Evolutionary conservation across 2,113 vertebrate species (phyloP).

Genomic region (Alethe diademata): DNA sequence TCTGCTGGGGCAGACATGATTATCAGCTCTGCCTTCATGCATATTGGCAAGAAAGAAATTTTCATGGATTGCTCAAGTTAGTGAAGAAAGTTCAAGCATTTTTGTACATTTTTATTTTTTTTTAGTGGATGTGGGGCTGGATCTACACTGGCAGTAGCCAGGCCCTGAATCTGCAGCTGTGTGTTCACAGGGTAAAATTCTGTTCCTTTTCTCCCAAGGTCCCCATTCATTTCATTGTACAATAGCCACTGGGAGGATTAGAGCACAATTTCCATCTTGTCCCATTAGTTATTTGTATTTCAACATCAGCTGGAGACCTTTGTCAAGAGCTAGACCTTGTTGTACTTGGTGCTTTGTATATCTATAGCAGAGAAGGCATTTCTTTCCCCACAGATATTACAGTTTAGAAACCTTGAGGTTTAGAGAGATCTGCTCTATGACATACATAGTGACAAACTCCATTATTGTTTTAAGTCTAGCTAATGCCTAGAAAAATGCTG

Average conservation of each 20-base stretch:
- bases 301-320: conserved; percentile 58
- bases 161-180: not conserved
- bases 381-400: conserved; percentile 47
- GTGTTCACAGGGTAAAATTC: not conserved
- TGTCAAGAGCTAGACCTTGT: conserved; percentile 52
- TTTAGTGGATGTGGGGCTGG: not conserved
- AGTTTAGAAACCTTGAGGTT: conserved; percentile 54
- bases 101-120: not conserved
- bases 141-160: not conserved
- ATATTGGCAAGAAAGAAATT: not conserved
- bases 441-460: conserved; percentile 38
- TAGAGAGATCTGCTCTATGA: conserved; percentile 21
- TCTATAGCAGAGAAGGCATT: conserved; percentile 26
- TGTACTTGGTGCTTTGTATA: conserved; percentile 36
- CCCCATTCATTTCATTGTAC: not conserved
- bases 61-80: not conserved
- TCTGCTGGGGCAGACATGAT: not conserved
- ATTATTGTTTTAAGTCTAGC: conserved; percentile 47
- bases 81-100: not conserved
- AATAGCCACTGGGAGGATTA: conserved; percentile 43
- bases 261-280: conserved; percentile 42
- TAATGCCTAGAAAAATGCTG: conserved; percentile 48
- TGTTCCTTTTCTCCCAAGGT: not conserved
- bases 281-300: conserved; percentile 48
- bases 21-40: not conserved